A percentile compares a stretch with the other conserved stretches of the same genome.
Conservation (phyloP, 2,797 vertebrate genomes). For the Xiphorhynchus erythropygius region DNA sequence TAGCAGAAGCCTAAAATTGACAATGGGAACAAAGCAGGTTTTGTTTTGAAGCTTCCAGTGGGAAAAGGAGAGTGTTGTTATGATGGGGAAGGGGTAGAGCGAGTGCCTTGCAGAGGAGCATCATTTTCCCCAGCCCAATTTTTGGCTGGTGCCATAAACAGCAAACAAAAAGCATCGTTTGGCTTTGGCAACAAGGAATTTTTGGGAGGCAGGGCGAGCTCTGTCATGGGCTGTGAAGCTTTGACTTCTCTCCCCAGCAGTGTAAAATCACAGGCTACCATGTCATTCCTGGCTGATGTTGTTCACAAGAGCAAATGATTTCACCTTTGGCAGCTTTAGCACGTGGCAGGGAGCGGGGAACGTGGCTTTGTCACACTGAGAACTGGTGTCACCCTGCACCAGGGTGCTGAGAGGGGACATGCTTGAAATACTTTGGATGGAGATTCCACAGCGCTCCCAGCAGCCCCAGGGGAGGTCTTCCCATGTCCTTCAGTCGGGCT, state of each 20-base stretch:
- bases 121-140: rapidly evolving
- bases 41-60: neutral
- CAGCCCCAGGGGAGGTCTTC: neutral
- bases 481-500: neutral
- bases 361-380: neutral
- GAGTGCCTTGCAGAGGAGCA: neutral
- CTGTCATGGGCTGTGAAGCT: neutral
- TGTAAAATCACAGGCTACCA: rapidly evolving
- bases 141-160: neutral
- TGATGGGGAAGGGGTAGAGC: neutral
- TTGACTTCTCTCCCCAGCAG: neutral
- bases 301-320: neutral
- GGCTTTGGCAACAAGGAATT: neutral
- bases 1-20: neutral
- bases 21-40: neutral
- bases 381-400: rapidly evolving
- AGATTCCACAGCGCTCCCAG: neutral
- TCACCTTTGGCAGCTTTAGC: neutral
- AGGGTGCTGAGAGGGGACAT: neutral
- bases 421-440: neutral
- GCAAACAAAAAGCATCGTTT: neutral
- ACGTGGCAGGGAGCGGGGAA: rapidly evolving
- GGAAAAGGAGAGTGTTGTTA: neutral
- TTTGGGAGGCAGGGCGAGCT: neutral
- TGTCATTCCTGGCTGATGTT: neutral